A percentile compares a stretch with the other conserved stretches of the same genome.
These are phyloP conservation scores for Scalopus aquaticus DNA, from an alignment of 2,113 vertebrate genomes.

Conservation along the genomic window DNA sequence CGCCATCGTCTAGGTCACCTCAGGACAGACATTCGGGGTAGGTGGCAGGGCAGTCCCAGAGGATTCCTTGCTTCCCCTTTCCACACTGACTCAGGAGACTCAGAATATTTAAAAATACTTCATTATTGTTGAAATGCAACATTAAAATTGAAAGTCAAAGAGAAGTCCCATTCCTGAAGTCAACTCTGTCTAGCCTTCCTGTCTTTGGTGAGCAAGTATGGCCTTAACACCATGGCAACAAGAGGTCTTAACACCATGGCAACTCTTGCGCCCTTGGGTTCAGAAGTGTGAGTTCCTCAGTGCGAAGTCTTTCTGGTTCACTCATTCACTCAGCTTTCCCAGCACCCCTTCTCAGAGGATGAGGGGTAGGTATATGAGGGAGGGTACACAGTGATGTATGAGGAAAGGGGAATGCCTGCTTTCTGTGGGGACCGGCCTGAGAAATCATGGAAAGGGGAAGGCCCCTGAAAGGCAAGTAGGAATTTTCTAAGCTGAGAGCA, in stretches of 20 bases:
- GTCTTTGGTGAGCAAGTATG: not conserved
- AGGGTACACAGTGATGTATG: accelerated
- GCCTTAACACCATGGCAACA: not conserved
- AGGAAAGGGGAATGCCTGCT: too few species aligned
- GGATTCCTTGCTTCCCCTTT: not conserved
- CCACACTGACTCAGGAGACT: not conserved
- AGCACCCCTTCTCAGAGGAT: too few species aligned
- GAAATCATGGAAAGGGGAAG: too few species aligned
- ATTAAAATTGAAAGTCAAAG: not conserved
- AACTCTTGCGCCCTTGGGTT: too few species aligned
- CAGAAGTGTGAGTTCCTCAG: too few species aligned
- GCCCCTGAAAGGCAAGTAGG: not conserved
- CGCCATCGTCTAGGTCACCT: too few species aligned
- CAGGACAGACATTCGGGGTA: accelerated
- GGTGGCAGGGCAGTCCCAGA: too few species aligned
- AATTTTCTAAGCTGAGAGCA: not conserved
- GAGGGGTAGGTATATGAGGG: not conserved
- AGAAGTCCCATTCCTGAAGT: not conserved
- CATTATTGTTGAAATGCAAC: not conserved
- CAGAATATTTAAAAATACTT: not conserved
- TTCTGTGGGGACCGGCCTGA: not conserved
- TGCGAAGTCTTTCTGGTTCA: not conserved
- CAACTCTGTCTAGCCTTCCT: not conserved
- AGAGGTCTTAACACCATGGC: not conserved
- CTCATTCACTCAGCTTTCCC: not conserved